A percentile compares a stretch with the other conserved stretches of the same genome.
These are phyloP conservation scores for Dolichomitus sp. DNA, from an alignment of 2,888 invertebrate genomes.

Conservation along the genomic window DNA sequence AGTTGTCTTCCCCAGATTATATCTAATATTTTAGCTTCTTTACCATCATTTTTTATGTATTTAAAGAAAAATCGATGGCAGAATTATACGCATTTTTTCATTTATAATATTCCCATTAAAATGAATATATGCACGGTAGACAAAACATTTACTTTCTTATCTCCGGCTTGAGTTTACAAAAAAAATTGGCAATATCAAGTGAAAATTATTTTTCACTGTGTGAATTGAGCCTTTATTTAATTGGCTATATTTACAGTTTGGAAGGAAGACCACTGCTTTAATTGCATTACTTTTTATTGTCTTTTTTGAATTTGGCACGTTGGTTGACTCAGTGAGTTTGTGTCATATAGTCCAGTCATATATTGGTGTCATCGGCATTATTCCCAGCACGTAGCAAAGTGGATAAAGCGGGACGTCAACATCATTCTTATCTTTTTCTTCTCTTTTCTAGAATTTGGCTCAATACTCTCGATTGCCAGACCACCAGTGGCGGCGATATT, in stretches of 20 bases:
- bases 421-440: neutral
- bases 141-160: no score
- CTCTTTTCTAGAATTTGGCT: conserved; percentile 20
- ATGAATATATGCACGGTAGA: no score
- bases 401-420: neutral
- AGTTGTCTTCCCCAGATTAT: conserved; percentile 13
- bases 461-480: neutral
- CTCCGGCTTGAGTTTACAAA: no score
- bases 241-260: neutral
- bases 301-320: neutral
- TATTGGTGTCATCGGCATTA: neutral
- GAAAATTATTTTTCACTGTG: neutral
- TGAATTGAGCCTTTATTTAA: neutral
- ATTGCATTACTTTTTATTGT: neutral
- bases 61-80: neutral
- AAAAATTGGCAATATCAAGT: no score
- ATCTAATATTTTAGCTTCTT: conserved; percentile 19
- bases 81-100: no score
- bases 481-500: neutral
- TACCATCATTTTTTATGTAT: conserved; percentile 19
- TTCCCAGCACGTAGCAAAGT: neutral
- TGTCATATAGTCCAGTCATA: neutral
- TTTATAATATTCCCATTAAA: no score
- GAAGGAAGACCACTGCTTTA: neutral
- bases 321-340: neutral